Base-by-base conservation (phyloP, 2,113 vertebrate genomes). In the Kryptolebias marmoratus region DNA sequence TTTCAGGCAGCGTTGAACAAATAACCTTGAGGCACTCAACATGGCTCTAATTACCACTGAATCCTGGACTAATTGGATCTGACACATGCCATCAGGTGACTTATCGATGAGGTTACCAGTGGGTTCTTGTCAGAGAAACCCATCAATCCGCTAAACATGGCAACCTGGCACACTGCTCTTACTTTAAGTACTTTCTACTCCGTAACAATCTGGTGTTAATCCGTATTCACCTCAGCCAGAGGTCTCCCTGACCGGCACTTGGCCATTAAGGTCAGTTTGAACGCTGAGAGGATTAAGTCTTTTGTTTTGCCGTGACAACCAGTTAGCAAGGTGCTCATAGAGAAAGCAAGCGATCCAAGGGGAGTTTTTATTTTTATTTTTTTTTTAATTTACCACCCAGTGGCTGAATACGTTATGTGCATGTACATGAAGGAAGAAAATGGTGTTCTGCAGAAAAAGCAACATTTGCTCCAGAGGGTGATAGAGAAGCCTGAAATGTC, bases 1-100 rank as follows among this genome's bases (percentile, higher is more conserved):
- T 81, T 91, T 91, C 57, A 77, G 64, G 64, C 6, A 16, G 68
- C 73, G 86, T 82, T 77, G 54, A 72, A 80, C 79, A 82, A 82
- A 85, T 80, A 75, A 77, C 71, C 72, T 86, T 42, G 63, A 79
- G 48, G 59, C 84, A 80, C 64, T 91, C 76, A 91, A 87, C 75
- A 88, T 86, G 39, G 54, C 91, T 87, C 87, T 90, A 93, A 93
- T 95, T 91, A 89, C 83, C 75, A 49, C 30, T 76, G 69, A 77
- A 55, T 3, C 16, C 90, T 82, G 84, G 36, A 55, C 60, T 96
- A 95, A 96, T 95, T 94, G 87, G 86, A 90, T 77, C 30, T 94
- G 95, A 93, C 95, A 94, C 83, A 68, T 82, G 88, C 84, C 93
- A 94, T 94, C 93, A 92, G 94, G 94, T 93, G 94, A 82, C 91